Evolutionary conservation across 92 coral and sea anemone species (phyloP), one percentile per base, ranked within the genome.

Genomic region (Epizoanthus rinbou): DNA sequence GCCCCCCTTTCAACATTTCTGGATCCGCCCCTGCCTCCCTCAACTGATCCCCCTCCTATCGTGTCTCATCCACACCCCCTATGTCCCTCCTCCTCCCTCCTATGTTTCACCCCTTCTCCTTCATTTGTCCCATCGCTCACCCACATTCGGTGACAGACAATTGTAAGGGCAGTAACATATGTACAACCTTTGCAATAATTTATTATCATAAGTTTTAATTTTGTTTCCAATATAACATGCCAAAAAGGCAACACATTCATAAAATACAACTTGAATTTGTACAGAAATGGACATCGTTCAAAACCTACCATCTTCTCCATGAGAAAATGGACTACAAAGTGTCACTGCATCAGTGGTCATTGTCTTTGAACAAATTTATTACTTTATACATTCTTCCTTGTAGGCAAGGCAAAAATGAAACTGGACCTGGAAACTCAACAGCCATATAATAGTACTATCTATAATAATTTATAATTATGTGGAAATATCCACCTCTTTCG

Each of bases 211-310:
- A 14, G 15, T 67, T 67, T 67, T 67, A 67, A 67, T 67, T 37
- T 67, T 67, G 73, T 67, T 67, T 67, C 47, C 50, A 14, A 28
- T 24, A 67, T 67, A 33, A 28, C 11, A 28, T 35, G 18, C 47
- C 15, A 1, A 67, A 50, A 67, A 67, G 73, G 47, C 39, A 41
- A 16, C 47, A 67, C 35, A 65, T 67, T 67, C 39, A 67, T 37
- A 67, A 67, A 67, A 67, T 31, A 35, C 73, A 67, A 67, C 23
- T 33, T 31, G 73, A 33, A 67, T 67, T 67, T 33, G 73, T 67
- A 67, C 73, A 67, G 73, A 71, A 71, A 45, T 19, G 76, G 23
- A 19, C 50, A 19, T 71, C 16, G 16, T 50, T 50, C 54, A 16
- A 71, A 39, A 45, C 50, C 17, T 71, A 41, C 41, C 56, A 41